Base-by-base conservation (phyloP, 1,140 invertebrate genomes). In the Drosophila auraria region DNA sequence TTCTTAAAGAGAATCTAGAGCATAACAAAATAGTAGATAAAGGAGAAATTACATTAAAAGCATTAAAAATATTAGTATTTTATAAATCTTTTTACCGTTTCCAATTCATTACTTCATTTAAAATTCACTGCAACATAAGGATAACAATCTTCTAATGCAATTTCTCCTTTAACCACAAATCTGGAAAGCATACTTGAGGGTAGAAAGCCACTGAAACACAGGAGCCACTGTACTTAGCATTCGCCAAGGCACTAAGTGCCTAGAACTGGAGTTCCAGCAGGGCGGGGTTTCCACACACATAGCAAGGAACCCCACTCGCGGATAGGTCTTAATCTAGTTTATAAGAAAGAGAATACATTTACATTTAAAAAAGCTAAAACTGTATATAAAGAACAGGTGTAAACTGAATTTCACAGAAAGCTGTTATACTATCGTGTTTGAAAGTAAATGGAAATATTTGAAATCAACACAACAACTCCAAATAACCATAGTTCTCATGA, bases 371-470 rank as follows among this genome's bases (percentile, higher is more conserved):
- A 45, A 8, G 20, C 12, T 20, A 20, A 14, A 61, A 4, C 62
- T 65, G 63, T 65, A 65, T 23, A 65, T 65, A 62, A 7, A 15
- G 15, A 33, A n/a, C 33, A 60, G 44, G 25, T 44, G 33, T 17
- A 38, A 61, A 60, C 62, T 60, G 54, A 60, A 62, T 62, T 65
- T 40, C 63, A 65, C 63, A 62, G 9, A 65, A 45, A 62, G 63
- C 63, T 65, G 63, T 65, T 62, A 62, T 14, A 33, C 23, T 44
- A 25, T n/a, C 62, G 54, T 60, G 62, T 65, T 20, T 44, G 62
- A 65, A 12, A 65, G 62, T 65, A 65, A 65, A 60, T 64, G 9
- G 25, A 30, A 33, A 12, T 12, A 23, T 9, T 60, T 65, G 54
- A 65, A 65, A 65, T 65, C 62, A 61, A 23, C 56, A 44, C 56